Conservation (phyloP, 2,888 invertebrate species). For the Tachina grossa region DNA sequence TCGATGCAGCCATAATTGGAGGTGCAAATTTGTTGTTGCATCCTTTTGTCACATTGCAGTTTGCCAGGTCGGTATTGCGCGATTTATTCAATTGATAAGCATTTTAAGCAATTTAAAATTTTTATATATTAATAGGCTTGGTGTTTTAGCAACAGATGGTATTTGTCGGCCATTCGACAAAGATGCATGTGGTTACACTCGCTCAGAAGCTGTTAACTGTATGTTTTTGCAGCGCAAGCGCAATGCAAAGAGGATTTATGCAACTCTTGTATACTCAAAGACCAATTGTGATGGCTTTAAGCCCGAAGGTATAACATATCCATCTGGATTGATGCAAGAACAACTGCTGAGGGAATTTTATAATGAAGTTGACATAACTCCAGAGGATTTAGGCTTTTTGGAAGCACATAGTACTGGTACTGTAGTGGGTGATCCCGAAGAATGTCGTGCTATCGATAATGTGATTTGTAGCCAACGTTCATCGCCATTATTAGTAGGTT, state of each 20-base stretch:
- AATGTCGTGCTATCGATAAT: slow-evolving; percentile 91
- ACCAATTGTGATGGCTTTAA: slow-evolving; percentile 92
- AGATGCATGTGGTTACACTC: slow-evolving; percentile 90
- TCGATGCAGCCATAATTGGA: slow-evolving; percentile 95
- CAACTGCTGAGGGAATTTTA: slow-evolving; percentile 86
- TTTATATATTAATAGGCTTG: slow-evolving; percentile 84
- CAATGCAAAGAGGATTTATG: slow-evolving; percentile 87
- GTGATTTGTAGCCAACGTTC: slow-evolving; percentile 90
- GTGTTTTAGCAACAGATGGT: slow-evolving; percentile 92
- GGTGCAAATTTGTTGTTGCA: slow-evolving; percentile 93
- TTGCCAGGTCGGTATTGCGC: slow-evolving; percentile 85
- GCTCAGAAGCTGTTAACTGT: slow-evolving; percentile 90
- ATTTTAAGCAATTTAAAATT: neutral
- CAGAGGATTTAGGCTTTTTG: slow-evolving; percentile 87
- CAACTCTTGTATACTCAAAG: slow-evolving; percentile 89
- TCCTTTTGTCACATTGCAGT: slow-evolving; percentile 94
- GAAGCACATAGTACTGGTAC: slow-evolving; percentile 95
- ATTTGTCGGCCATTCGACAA: slow-evolving; percentile 95
- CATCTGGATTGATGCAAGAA: slow-evolving; percentile 86
- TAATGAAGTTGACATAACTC: slow-evolving; percentile 88
- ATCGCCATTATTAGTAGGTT: slow-evolving; percentile 91
- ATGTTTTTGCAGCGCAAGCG: slow-evolving; percentile 89
- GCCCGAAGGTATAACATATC: slow-evolving; percentile 88
- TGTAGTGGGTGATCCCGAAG: slow-evolving; percentile 95
- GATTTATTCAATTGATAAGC: neutral